phyloP scores from a whole-genome alignment of 2,797 vertebrate species.

The Halcyon leucocephala region DNA sequence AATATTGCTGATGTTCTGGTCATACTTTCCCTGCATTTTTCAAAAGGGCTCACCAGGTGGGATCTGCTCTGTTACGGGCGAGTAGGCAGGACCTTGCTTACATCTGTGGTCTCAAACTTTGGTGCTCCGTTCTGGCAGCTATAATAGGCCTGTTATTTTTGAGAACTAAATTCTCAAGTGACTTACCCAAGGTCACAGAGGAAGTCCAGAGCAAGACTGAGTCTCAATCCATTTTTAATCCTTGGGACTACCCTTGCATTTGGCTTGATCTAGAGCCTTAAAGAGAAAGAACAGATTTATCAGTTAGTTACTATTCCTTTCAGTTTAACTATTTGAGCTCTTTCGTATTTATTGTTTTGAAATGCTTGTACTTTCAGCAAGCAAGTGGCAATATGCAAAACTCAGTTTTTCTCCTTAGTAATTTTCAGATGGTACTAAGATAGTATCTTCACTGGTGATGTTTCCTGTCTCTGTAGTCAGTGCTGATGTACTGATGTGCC shows the following conservation, averaged over 20 bases:
- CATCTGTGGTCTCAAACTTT: not conserved
- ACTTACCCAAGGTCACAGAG: conserved; percentile 47
- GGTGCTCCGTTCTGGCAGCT: conserved; percentile 29
- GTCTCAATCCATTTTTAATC: conserved; percentile 50
- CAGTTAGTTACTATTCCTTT: not conserved
- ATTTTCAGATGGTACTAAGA: not conserved
- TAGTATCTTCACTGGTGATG: not conserved
- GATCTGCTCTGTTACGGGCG: not conserved
- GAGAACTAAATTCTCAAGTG: conserved; percentile 51
- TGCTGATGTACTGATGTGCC: not conserved
- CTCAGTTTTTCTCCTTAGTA: not conserved
- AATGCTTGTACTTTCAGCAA: not conserved
- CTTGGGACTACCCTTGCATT: not conserved
- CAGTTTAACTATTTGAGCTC: not conserved
- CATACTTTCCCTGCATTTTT: not conserved
- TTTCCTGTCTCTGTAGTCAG: not conserved
- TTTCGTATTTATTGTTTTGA: not conserved
- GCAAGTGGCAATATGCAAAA: not conserved
- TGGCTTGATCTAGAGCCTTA: not conserved
- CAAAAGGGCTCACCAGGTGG: not conserved
- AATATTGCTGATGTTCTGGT: not conserved
- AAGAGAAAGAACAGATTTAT: not conserved
- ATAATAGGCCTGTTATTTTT: conserved; percentile 47
- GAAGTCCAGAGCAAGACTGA: conserved; percentile 42
- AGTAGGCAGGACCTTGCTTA: not conserved